Conservation (phyloP, 1,140 invertebrate genomes). For the Sinonovacula constricta region DNA sequence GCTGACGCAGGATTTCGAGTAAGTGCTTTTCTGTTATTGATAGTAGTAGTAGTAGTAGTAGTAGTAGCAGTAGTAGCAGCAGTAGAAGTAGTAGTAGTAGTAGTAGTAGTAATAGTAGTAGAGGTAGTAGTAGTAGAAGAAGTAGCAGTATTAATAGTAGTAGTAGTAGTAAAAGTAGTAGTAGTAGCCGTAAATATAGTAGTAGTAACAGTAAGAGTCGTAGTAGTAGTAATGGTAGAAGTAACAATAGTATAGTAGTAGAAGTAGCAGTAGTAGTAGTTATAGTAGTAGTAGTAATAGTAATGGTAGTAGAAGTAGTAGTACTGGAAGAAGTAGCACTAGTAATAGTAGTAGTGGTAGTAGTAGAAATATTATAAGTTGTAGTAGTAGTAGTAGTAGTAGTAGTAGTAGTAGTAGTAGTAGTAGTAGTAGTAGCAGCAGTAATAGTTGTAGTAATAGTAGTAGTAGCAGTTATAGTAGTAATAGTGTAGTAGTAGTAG, state of each 20-base stretch:
- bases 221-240: too few species aligned
- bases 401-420: neutral
- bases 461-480: slow-evolving; percentile 6
- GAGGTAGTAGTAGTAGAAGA: neutral
- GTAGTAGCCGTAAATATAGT: too few species aligned
- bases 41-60: slow-evolving; percentile 4
- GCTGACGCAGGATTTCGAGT: too few species aligned
- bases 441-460: too few species aligned
- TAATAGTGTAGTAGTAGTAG: slow-evolving; percentile 12
- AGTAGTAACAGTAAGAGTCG: too few species aligned
- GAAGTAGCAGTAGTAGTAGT: slow-evolving; percentile 3
- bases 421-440: slow-evolving; percentile 4
- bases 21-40: neutral
- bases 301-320: too few species aligned
- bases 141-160: neutral
- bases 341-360: neutral
- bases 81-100: slow-evolving; percentile 4
- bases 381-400: neutral
- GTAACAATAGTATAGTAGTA: too few species aligned
- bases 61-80: too few species aligned
- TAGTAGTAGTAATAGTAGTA: slow-evolving; percentile 4
- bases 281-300: slow-evolving; percentile 4
- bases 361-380: neutral
- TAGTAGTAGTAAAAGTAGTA: neutral
- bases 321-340: too few species aligned